Evolutionary conservation across 2,888 invertebrate genomes (phyloP).

Genomic region (Acrobasis repandana): DNA sequence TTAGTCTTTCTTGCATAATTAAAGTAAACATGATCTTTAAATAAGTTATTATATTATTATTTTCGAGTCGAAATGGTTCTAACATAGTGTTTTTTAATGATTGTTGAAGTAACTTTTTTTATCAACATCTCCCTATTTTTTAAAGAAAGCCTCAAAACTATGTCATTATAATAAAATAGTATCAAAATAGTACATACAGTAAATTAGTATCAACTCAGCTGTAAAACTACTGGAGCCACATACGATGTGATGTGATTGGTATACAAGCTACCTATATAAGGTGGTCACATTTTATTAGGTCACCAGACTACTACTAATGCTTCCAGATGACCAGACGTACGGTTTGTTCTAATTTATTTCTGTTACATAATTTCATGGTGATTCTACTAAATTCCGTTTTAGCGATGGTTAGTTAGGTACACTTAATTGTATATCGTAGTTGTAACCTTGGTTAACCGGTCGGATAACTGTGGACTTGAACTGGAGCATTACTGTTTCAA

Average conservation of each 20-base stretch:
- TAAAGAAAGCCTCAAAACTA: no score
- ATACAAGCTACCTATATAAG: neutral
- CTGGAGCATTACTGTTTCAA: neutral
- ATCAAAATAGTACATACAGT: no score
- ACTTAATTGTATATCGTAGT: neutral
- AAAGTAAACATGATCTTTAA: no score
- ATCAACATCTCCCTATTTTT: no score
- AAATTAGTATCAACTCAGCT: neutral
- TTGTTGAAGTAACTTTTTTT: no score
- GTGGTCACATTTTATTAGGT: neutral
- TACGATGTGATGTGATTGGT: neutral
- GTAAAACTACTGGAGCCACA: neutral
- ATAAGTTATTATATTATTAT: no score
- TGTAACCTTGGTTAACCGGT: neutral
- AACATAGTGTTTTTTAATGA: no score
- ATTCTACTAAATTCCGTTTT: no score
- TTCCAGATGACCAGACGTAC: neutral
- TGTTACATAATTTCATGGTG: neutral
- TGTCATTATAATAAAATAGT: no score
- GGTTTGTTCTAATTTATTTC: neutral
- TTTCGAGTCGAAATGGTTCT: no score
- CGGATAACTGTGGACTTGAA: slow-evolving; percentile 1
- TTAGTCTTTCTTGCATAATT: no score
- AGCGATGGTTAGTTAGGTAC: no score
- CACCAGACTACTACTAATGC: neutral